Conservation (phyloP, 2,113 vertebrate species). For the Psophia crepitans region DNA sequence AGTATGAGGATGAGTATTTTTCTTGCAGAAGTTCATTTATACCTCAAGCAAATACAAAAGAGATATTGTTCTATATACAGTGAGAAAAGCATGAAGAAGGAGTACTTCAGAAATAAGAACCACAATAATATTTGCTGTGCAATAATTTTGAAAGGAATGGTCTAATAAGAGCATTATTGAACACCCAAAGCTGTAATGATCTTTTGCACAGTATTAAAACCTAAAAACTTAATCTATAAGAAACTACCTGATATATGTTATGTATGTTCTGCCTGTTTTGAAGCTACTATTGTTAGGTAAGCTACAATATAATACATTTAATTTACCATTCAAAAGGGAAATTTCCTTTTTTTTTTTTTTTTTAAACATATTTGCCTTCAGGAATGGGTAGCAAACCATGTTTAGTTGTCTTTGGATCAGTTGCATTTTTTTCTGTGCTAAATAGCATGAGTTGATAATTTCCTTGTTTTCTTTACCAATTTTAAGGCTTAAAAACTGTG, state of each 20-base stretch:
- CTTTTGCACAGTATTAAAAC: slow-evolving; percentile 21
- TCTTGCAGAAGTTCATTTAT: slow-evolving; percentile 24
- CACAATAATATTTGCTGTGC: not conserved
- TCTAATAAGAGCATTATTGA: not conserved
- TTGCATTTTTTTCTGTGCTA: not conserved
- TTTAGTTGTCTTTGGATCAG: not conserved
- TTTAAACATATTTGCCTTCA: not conserved
- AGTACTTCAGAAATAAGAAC: not conserved
- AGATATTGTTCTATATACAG: not conserved
- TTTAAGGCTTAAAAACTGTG: not conserved
- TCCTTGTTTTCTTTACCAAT: not conserved
- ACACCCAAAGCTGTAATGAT: not conserved
- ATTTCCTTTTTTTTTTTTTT: not conserved
- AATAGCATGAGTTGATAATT: not conserved
- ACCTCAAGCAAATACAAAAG: slow-evolving; percentile 24
- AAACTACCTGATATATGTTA: not conserved
- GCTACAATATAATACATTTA: not conserved
- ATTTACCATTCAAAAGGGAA: slow-evolving; percentile 20
- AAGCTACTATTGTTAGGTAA: not conserved
- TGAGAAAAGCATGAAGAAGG: not conserved
- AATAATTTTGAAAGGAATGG: not conserved
- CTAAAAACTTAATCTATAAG: not conserved
- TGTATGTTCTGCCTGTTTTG: not conserved
- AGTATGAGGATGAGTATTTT: not conserved
- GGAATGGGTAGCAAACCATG: not conserved